Evolutionary conservation across 2,797 vertebrate genomes (phyloP), one percentile per base, ranked within the genome.

Genomic region (Naso thynnoides): DNA sequence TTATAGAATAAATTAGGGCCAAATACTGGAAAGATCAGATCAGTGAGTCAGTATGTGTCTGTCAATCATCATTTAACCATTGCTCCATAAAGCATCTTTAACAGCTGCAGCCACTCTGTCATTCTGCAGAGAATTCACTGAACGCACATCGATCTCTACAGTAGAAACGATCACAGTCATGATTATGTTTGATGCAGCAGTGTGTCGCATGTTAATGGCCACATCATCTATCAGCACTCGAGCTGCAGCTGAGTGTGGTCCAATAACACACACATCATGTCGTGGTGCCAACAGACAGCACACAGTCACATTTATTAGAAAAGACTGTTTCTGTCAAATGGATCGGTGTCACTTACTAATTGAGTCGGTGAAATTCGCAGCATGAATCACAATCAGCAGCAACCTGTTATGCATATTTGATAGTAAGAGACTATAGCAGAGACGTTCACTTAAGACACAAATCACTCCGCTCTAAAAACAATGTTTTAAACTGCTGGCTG

Each of bases 81-180:
- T 44, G 11, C 16, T 48, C 14, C 21, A 39, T 7, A 27, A 27
- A 56, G 9, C 9, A 29, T 52, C 21, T 52, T 21, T 18, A 44
- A 29, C 14, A 62, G 52, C 52, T 33, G 56, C 19, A 23, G 41
- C n/a, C n/a, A n/a, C n/a, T 48, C 49, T 19, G n/a, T 33, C 23
- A n/a, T 10, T 13, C 11, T 5, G 19, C 15, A 14, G 14, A 36
- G 1, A 29, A 41, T 42, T 48, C 49, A 31, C 49, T 53, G 73
- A 59, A 44, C 42, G 26, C 36, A 23, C 44, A 55, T 55, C 29
- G 41, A 62, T 71, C 41, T 11, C 9, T 5, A 57, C 44, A 38
- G 18, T 18, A 29, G 19, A 49, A 33, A 29, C 19, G 31, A 42
- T 7, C n/a, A 47, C 29, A 26, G 6, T 41, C 33, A 41, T 14